Base-by-base conservation (phyloP, 2,888 invertebrate species). In the Eurytoma adleriae region DNA sequence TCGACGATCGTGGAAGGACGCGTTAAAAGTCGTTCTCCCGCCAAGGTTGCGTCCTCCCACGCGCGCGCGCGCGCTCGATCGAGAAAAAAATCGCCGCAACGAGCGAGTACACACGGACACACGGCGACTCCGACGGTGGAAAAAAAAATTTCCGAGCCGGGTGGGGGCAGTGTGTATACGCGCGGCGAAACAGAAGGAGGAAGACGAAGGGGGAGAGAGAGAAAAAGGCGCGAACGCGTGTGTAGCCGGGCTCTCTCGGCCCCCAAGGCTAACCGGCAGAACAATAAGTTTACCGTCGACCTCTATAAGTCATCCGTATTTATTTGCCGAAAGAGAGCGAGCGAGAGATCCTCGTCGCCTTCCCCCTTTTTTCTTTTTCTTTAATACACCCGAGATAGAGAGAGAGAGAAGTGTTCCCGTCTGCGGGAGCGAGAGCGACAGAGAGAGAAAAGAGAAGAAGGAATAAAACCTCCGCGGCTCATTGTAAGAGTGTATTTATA, bases 251-350 rank as follows among this genome's bases (percentile, higher is more conserved):
- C 61, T 50, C 64, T 73, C 64, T 66, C 52, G 67, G 80, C 80
- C 77, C 74, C 78, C 81, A 81, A 81, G 81, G 81, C 81, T 78
- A 78, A 81, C 78, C 78, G 57, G 66, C 71, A 68, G 82, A 82
- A 82, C 82, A 82, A 82, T 82, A 82, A 82, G 79, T 82, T 82
- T 70, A 79, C 79, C 70, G 79, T 77, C 82, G 82, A 82, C 82
- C 82, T 82, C 82, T 79, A 82, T 82, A 82, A 82, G 82, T 82
- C 82, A 82, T 82, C 79, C 79, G 82, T 82, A 79, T 82, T 82
- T 82, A 82, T 82, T 82, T 82, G 82, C 77, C 79, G 79, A 82
- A 82, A 82, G 79, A 71, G 77, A 79, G 75, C 79, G 79, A 82
- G 79, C 79, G 79, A 71, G 77, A 79, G 75, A 61, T 62, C 72